phyloP scores from a whole-genome alignment of 1,140 invertebrate genomes.

The Eriosoma lanigerum region DNA sequence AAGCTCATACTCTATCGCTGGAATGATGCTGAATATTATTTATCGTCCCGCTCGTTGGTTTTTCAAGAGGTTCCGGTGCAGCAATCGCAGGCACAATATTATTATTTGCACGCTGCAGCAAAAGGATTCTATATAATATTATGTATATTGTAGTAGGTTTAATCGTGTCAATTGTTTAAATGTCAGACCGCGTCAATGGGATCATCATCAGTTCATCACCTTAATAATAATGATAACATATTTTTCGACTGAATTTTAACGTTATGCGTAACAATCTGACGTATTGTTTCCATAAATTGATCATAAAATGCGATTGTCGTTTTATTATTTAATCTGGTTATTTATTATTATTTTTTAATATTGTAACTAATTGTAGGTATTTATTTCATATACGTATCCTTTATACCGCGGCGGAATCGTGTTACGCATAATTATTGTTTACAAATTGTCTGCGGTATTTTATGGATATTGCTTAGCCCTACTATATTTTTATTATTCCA shows the following conservation, averaged over 20 bases:
- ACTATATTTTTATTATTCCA: neutral
- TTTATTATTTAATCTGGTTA: neutral
- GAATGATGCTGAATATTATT: too few species aligned
- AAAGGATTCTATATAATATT: too few species aligned
- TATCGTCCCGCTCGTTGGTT: neutral
- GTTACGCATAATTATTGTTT: neutral
- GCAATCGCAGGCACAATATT: too few species aligned
- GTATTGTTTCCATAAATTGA: neutral
- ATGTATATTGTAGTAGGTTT: neutral
- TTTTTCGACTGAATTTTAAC: slow-evolving; percentile 24
- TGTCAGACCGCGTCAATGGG: neutral
- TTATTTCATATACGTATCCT: neutral
- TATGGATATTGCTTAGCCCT: neutral
- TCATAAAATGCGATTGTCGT: neutral
- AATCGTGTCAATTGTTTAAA: neutral
- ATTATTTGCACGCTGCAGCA: too few species aligned
- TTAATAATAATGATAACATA: neutral
- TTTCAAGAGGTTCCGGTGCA: neutral
- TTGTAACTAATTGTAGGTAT: neutral
- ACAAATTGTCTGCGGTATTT: neutral
- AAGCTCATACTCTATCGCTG: too few species aligned
- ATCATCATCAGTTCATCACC: too few species aligned
- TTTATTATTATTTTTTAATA: neutral
- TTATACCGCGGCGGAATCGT: neutral
- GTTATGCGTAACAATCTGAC: neutral